Conservation (phyloP, 2,797 vertebrate species). For the Microctenopoma steveboyesi region DNA sequence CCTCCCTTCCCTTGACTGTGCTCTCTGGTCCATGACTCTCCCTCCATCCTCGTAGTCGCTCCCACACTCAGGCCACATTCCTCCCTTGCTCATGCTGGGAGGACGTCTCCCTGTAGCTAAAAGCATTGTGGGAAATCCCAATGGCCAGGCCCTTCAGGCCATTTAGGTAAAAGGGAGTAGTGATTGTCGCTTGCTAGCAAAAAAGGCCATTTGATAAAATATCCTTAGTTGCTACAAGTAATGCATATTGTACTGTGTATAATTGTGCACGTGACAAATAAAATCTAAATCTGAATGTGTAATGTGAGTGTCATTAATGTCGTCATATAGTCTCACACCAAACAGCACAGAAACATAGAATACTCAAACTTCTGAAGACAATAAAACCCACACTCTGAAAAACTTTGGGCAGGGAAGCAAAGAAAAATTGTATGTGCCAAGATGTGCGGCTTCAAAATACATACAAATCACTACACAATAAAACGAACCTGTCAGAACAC, state of each 20-base stretch:
- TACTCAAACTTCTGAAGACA: conserved; percentile 10
- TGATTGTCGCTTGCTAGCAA: conserved; percentile 17
- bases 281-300: no score
- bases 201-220: conserved; percentile 3
- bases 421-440: background rate
- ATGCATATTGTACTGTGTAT: no score
- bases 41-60: conserved; percentile 71
- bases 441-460: conserved; percentile 9
- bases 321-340: conserved; percentile 24
- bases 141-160: conserved; percentile 58
- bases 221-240: conserved; percentile 2
- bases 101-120: conserved; percentile 79
- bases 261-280: no score
- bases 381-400: conserved; percentile 15
- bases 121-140: conserved; percentile 82
- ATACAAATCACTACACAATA: conserved; percentile 17
- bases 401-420: conserved; percentile 16
- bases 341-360: conserved; percentile 28
- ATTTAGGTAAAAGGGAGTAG: conserved; percentile 41
- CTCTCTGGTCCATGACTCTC: conserved; percentile 74
- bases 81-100: conserved; percentile 78
- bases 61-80: conserved; percentile 81
- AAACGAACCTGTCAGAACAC: conserved; percentile 29
- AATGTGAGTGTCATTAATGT: conserved; percentile 12
- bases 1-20: conserved; percentile 64